A percentile compares a stretch with the other conserved stretches of the same genome.
These are phyloP conservation scores for Cylindroiulus punctatus DNA, from an alignment of 2,888 invertebrate genomes.

Conservation along the genomic window DNA sequence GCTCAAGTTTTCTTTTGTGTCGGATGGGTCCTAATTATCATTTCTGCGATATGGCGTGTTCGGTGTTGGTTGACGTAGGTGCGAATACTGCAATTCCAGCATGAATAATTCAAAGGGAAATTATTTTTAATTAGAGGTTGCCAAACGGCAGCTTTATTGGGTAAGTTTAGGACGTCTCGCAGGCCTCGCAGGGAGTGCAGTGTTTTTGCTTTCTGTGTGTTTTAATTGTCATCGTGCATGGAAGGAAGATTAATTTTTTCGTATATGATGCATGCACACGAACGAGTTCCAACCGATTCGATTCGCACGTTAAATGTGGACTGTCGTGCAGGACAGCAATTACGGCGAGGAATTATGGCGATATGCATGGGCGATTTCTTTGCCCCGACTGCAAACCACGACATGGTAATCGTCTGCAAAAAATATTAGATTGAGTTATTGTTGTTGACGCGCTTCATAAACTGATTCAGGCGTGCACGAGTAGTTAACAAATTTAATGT, in stretches of 20 bases:
- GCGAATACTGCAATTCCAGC: background rate
- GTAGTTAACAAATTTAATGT: too few species aligned
- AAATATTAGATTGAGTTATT: too few species aligned
- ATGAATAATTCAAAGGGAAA: conserved; percentile 6
- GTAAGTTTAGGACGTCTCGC: background rate
- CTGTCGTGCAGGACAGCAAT: background rate
- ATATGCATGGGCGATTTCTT: conserved; percentile 12
- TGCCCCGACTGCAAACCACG: background rate
- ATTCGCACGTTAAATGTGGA: background rate
- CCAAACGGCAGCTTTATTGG: background rate
- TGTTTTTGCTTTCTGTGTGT: background rate
- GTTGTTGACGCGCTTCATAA: too few species aligned
- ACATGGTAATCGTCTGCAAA: background rate
- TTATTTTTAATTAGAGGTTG: conserved; percentile 4
- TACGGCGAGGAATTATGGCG: conserved; percentile 5
- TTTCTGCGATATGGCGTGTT: background rate
- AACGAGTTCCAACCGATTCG: conserved; percentile 20
- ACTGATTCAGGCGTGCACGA: too few species aligned
- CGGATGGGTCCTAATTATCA: background rate
- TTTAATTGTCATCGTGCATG: conserved; percentile 25
- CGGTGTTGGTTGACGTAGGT: background rate
- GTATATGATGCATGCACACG: background rate
- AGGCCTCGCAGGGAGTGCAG: background rate
- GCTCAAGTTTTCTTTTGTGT: background rate
- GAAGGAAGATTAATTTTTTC: background rate